These are phyloP conservation scores for Halesus radiatus DNA, from an alignment of 1,140 invertebrate species.

Conservation along the genomic window DNA sequence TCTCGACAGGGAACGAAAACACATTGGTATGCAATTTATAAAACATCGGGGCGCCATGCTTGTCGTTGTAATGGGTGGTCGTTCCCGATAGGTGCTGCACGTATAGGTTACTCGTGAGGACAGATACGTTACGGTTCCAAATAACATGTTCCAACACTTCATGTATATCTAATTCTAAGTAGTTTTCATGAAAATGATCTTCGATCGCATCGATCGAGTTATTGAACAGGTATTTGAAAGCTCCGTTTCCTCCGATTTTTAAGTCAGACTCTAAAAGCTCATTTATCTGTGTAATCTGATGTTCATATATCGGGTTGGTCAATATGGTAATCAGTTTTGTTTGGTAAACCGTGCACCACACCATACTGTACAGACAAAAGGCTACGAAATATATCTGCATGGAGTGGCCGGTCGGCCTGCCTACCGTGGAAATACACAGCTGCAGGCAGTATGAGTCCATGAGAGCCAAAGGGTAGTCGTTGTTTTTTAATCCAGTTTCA, in stretches of 20 bases:
- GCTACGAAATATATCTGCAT: slow-evolving; percentile 50
- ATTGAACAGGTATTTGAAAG: slow-evolving; percentile 50
- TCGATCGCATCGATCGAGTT: slow-evolving; percentile 52
- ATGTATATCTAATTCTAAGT: slow-evolving; percentile 50
- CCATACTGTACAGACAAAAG: slow-evolving; percentile 52
- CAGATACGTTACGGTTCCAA: slow-evolving; percentile 46
- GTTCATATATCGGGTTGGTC: slow-evolving; percentile 50
- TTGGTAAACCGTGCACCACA: slow-evolving; percentile 52
- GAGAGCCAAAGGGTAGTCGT: slow-evolving; percentile 36
- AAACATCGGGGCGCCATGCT: slow-evolving; percentile 45
- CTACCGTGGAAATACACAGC: slow-evolving; percentile 41
- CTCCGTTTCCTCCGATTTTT: slow-evolving; percentile 52
- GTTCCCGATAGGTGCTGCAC: slow-evolving; percentile 44
- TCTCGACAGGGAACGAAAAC: slow-evolving; percentile 56
- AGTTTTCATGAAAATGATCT: slow-evolving; percentile 46
- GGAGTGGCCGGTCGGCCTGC: slow-evolving; percentile 43
- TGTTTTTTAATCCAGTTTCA: slow-evolving; percentile 49
- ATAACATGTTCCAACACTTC: slow-evolving; percentile 52
- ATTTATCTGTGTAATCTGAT: slow-evolving; percentile 44
- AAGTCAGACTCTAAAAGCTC: slow-evolving; percentile 46
- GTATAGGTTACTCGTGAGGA: slow-evolving; percentile 52
- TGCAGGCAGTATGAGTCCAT: slow-evolving; percentile 50
- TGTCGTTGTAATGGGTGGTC: slow-evolving; percentile 49
- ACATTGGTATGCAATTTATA: slow-evolving; percentile 45
- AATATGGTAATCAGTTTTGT: slow-evolving; percentile 52